Conservation (phyloP, 2,888 invertebrate genomes). For the Anaspis maculata region DNA sequence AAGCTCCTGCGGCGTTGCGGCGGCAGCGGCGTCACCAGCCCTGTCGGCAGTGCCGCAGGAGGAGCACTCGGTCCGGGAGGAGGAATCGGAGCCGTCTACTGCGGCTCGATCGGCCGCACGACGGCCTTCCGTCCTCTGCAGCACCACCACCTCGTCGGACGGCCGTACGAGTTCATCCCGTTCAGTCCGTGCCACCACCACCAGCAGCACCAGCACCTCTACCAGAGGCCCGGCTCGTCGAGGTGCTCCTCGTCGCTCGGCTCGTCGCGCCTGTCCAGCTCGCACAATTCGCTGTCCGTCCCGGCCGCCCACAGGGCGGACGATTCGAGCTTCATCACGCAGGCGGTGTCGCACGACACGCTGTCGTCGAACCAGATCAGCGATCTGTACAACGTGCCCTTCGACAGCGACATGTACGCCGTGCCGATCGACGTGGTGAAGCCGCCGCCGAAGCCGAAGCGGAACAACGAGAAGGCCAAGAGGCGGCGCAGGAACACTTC, state of each 20-base stretch:
- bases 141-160: slow-evolving; percentile 18
- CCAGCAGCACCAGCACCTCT: slow-evolving; percentile 41
- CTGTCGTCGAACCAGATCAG: slow-evolving; percentile 68
- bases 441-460: slow-evolving; percentile 46
- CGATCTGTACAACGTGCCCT: slow-evolving; percentile 82
- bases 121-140: slow-evolving; percentile 19
- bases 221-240: slow-evolving; percentile 67
- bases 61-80: no score
- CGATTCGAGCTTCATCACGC: slow-evolving; percentile 80
- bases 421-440: slow-evolving; percentile 75
- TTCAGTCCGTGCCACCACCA: slow-evolving; percentile 51
- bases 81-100: no score
- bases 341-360: slow-evolving; percentile 81
- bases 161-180: slow-evolving; percentile 49
- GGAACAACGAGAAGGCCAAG: slow-evolving; percentile 37
- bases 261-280: slow-evolving; percentile 72
- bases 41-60: no score
- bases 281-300: slow-evolving; percentile 72
- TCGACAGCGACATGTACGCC: slow-evolving; percentile 82
- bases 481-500: slow-evolving; percentile 36
- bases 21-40: no score
- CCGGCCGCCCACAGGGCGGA: slow-evolving; percentile 66
- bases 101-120: no score
- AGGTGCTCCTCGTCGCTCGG: slow-evolving; percentile 57
- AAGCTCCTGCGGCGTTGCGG: no score